Conservation (phyloP, 2,888 invertebrate species). For the Pammene aurita region DNA sequence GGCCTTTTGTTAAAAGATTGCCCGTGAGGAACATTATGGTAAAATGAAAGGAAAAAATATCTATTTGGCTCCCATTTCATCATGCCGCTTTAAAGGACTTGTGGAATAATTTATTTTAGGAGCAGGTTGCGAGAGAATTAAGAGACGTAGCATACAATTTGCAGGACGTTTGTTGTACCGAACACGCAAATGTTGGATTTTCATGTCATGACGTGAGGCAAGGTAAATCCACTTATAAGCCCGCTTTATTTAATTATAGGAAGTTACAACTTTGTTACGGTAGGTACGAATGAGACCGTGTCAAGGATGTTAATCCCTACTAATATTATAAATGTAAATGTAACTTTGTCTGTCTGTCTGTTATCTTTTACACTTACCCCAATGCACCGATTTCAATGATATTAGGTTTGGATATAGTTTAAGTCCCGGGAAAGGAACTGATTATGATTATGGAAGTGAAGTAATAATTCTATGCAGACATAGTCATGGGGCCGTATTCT, state of each 20-base stretch:
- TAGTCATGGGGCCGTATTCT: too few species aligned
- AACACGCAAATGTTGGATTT: constrained; percentile 27
- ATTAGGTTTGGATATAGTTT: too few species aligned
- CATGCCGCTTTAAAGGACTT: constrained; percentile 28
- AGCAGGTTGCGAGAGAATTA: constrained; percentile 36
- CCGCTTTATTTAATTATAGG: constrained; percentile 8
- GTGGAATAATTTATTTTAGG: constrained; percentile 38
- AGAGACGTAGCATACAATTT: constrained; percentile 30
- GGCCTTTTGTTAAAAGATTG: constrained; percentile 40
- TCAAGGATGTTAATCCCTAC: too few species aligned
- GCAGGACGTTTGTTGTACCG: constrained; percentile 21
- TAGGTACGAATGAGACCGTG: background rate
- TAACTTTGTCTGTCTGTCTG: too few species aligned
- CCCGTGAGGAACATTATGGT: constrained; percentile 41
- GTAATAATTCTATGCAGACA: too few species aligned
- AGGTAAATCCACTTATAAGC: constrained; percentile 12
- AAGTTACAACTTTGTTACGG: background rate
- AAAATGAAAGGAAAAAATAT: constrained; percentile 39
- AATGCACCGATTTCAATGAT: too few species aligned
- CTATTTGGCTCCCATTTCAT: constrained; percentile 34
- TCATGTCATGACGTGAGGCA: constrained; percentile 17
- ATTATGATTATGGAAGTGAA: too few species aligned
- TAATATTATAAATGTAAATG: background rate
- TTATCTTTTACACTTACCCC: too few species aligned
- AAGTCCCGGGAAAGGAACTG: too few species aligned